Evolutionary conservation across 1,140 invertebrate species (phyloP).

Genomic region (Hypsibius dujardini): DNA sequence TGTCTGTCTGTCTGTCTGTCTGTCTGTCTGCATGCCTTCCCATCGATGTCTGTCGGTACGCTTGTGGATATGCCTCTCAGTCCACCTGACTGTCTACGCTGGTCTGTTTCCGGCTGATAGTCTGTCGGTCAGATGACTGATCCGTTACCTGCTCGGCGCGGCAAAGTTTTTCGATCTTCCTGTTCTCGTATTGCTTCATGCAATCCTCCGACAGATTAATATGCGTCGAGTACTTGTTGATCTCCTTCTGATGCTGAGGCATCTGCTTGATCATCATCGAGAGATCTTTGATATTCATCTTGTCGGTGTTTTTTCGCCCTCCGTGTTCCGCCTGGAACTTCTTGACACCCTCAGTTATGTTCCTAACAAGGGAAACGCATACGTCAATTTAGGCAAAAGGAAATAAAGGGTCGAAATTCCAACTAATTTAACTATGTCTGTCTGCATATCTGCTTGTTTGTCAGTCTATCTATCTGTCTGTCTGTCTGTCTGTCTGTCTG

Average conservation of each 20-base stretch:
- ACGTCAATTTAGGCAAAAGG: no score
- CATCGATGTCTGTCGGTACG: no score
- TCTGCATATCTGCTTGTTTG: no score
- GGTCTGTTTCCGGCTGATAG: no score
- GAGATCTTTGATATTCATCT: slow-evolving; percentile 84
- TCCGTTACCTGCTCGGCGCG: slow-evolving; percentile 85
- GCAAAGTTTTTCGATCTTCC: slow-evolving; percentile 86
- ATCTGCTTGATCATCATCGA: slow-evolving; percentile 99
- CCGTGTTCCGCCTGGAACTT: slow-evolving; percentile 29
- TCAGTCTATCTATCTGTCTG: no score
- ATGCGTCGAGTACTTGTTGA: slow-evolving; percentile 96
- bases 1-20: no score
- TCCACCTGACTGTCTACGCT: no score
- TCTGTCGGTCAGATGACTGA: background rate
- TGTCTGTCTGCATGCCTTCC: no score
- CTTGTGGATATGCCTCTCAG: no score
- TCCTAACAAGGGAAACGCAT: slow-evolving; percentile 15
- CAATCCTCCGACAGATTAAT: slow-evolving; percentile 95
- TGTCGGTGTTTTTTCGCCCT: slow-evolving; percentile 43
- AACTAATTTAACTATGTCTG: no score
- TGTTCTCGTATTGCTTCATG: slow-evolving; percentile 86
- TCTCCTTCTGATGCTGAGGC: slow-evolving; percentile 92
- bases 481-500: no score
- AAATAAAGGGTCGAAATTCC: no score
- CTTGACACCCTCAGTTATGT: slow-evolving; percentile 5